phyloP scores from a whole-genome alignment of 2,888 invertebrate species.

The Germaria angustata region DNA sequence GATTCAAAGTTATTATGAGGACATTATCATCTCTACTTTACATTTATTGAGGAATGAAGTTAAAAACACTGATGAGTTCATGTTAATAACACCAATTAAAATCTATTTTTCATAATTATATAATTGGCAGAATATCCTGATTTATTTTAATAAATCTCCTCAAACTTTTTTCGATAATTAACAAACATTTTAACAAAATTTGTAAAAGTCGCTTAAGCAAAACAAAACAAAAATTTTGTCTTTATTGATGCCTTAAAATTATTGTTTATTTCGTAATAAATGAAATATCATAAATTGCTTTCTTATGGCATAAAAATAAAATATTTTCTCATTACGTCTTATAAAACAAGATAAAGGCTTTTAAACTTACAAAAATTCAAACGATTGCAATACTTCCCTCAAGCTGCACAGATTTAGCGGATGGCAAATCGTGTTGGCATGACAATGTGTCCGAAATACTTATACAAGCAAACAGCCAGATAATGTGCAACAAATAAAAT shows the following conservation, averaged over 20 bases:
- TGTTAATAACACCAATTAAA: too few relatives aligned
- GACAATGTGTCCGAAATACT: slow-evolving; percentile 54
- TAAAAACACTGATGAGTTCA: too few relatives aligned
- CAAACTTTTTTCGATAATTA: too few relatives aligned
- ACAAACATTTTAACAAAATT: too few relatives aligned
- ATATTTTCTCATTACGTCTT: slow-evolving; percentile 32
- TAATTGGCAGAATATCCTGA: too few relatives aligned
- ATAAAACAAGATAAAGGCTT: neutral
- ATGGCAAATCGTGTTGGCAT: slow-evolving; percentile 65
- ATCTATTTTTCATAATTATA: too few relatives aligned
- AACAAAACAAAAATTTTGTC: too few relatives aligned
- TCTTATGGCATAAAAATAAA: slow-evolving; percentile 37
- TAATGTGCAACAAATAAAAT: slow-evolving; percentile 56
- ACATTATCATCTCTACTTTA: too few relatives aligned
- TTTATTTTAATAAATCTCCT: too few relatives aligned
- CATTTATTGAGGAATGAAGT: too few relatives aligned
- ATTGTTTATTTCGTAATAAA: slow-evolving; percentile 39
- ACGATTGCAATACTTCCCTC: slow-evolving; percentile 37
- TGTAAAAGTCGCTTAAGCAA: too few relatives aligned
- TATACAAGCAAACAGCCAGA: slow-evolving; percentile 4
- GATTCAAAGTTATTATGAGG: too few relatives aligned
- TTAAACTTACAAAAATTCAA: neutral
- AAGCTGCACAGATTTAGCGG: slow-evolving; percentile 52
- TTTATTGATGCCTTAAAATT: neutral
- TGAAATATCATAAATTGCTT: slow-evolving; percentile 40